Evolutionary conservation across 2,888 invertebrate genomes (phyloP), one percentile per base, ranked within the genome.

Genomic region (Zaprionus obscuricornis): DNA sequence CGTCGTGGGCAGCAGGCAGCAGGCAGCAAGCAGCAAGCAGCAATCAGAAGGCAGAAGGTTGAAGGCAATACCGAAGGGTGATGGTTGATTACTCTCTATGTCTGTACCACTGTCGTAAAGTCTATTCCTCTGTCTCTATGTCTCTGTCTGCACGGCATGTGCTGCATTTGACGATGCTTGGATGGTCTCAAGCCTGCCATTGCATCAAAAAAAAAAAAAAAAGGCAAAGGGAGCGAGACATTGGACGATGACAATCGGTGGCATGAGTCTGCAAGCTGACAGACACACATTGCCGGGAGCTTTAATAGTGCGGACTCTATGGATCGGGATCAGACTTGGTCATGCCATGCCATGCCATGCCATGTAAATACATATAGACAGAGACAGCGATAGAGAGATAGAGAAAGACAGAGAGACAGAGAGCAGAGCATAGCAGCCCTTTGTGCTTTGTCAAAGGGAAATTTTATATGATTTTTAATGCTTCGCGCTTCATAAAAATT

Each of bases 401-500:
- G n/a, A n/a, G n/a, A n/a, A n/a, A n/a, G n/a, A n/a, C n/a, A n/a
- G n/a, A n/a, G n/a, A n/a, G n/a, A n/a, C n/a, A n/a, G n/a, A n/a
- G n/a, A n/a, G n/a, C n/a, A 14, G 39, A 14, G 55, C 49, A 34
- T 16, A 1, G 40, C 37, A 58, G 68, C 57, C 47, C 62, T 78
- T 76, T 76, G 70, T 77, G 78, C 55, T 54, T 57, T 59, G 66
- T 77, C 77, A 77, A 77, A 84, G 67, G 69, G 63, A 62, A 64
- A 77, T 66, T 82, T 84, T 77, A 71, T 71, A 71, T 68, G 71
- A 71, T 71, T 22, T 22, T 22, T 22, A 22, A 22, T 5, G 22
- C 22, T 85, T 82, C 78, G 83, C 85, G 78, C 78, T 77, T 85
- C 78, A 74, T 77, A 68, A 85, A 79, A 77, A 57, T n/a, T 64